Base-by-base conservation (phyloP, 2,888 invertebrate species). In the Aethes cnicana region DNA sequence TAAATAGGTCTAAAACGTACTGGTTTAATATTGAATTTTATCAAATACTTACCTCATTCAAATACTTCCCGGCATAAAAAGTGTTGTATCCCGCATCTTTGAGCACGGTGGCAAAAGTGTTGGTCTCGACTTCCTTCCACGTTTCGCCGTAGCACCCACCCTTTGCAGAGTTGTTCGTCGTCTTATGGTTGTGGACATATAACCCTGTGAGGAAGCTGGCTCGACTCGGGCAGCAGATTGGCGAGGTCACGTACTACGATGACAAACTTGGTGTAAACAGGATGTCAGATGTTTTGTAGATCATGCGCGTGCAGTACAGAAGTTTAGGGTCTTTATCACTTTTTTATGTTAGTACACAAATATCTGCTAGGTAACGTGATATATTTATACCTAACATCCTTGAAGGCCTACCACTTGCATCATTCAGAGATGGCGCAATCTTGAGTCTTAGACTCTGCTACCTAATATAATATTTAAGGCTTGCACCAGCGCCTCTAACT, bases 51-150 rank as follows among this genome's bases (percentile, higher is more conserved):
- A 95, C 97, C 91, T 95, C 91, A 84, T 98, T 98, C 58, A 98
- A 87, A 84, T 98, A 98, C 90, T 98, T 98, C 39, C 98, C 98
- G 61, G 96, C 97, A 76, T 96, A 98, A 74, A 97, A 97, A 0
- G 97, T 98, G 3, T 83, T 91, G 70, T 98, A 98, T 0, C 92
- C 92, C 1, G 80, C 68, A 0, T 86, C 71, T 46, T 94, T 91
- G 21, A 98, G 79, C 28, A 92, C 73, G 0, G 91, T 89, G 0
- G 95, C 95, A 65, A 97, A 93, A 1, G 95, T 93, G 0, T 85
- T 75, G 0, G 80, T 79, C 74, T 98, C 97, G 1, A 74, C 59
- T 3, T 90, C 70, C 8, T 81, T 70, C 97, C 97, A 98, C 4
- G 76, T 46, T 0, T 56, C 39, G 20, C 94, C 92, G 60, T 93